These are phyloP conservation scores for Mantis religiosa DNA, from an alignment of 2,888 invertebrate species.

Conservation along the genomic window DNA sequence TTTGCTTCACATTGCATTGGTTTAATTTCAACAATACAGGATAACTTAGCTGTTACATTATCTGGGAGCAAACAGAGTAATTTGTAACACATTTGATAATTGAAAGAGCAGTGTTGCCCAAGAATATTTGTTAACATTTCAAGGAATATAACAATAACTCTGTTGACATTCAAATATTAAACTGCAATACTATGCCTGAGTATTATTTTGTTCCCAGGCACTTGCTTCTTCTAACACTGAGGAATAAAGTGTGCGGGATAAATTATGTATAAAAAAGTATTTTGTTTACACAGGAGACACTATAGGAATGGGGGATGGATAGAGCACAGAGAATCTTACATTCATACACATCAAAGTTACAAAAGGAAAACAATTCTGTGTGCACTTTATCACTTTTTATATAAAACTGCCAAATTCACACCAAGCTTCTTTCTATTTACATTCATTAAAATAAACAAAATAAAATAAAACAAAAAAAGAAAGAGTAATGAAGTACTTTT, in stretches of 20 bases:
- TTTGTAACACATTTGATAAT: too few relatives aligned
- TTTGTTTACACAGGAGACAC: background rate
- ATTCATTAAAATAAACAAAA: background rate
- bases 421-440: conserved; percentile 11
- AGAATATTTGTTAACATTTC: background rate
- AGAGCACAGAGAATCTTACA: background rate
- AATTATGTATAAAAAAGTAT: background rate
- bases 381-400: background rate
- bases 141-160: background rate
- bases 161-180: background rate
- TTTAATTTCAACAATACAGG: too few relatives aligned
- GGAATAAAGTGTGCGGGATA: background rate
- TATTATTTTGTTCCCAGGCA: background rate
- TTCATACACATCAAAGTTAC: conserved; percentile 1
- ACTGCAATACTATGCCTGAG: background rate
- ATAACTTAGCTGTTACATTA: too few relatives aligned
- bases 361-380: conserved; percentile 1
- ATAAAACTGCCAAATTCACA: conserved; percentile 17
- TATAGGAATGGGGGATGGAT: background rate
- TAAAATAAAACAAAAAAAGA: background rate
- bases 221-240: background rate
- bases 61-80: too few relatives aligned
- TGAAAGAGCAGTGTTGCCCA: background rate
- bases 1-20: too few relatives aligned
- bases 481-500: background rate